These are phyloP conservation scores for Agapornis roseicollis DNA, from an alignment of 2,113 vertebrate species.

Conservation along the genomic window DNA sequence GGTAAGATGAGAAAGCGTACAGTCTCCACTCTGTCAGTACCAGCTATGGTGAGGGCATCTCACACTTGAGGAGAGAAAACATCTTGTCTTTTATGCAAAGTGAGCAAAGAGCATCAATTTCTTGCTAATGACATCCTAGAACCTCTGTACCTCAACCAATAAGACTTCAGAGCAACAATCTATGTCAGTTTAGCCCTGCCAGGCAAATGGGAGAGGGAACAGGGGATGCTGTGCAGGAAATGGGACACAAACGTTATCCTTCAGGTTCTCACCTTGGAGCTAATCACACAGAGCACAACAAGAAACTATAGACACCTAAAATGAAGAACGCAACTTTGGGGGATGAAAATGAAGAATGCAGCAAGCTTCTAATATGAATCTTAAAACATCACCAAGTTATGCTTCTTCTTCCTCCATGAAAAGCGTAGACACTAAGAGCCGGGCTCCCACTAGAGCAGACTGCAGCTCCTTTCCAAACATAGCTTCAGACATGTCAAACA, in stretches of 20 bases:
- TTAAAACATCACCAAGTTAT: neutral
- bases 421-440: rapidly evolving
- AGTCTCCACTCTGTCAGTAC: neutral
- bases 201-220: neutral
- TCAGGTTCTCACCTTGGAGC: neutral
- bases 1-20: neutral
- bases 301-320: neutral
- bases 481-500: rapidly evolving
- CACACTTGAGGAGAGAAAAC: neutral
- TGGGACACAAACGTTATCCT: rapidly evolving
- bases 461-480: neutral
- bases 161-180: neutral
- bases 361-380: rapidly evolving
- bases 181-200: neutral
- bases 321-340: neutral
- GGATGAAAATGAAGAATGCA: rapidly evolving
- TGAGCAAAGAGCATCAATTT: neutral
- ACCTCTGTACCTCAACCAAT: neutral
- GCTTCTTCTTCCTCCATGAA: neutral
- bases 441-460: neutral
- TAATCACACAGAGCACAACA: rapidly evolving
- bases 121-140: neutral
- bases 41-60: neutral
- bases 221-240: neutral
- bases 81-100: neutral